Evolutionary conservation across 35 echinoderm and acorn worm genomes (phyloP).

Genomic region (Stichopus chloronotus): DNA sequence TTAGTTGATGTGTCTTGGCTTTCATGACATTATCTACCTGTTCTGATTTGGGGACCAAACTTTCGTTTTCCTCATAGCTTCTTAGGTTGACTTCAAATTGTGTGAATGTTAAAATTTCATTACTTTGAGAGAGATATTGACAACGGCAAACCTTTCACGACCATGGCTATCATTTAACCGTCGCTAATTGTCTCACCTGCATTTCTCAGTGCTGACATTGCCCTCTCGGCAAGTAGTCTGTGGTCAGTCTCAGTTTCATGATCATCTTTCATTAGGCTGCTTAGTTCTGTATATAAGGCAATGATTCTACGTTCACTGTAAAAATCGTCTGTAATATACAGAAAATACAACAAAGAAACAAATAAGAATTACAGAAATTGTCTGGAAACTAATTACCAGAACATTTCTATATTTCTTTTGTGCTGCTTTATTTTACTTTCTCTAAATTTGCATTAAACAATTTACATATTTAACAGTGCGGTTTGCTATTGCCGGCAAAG

Average conservation of each 20-base stretch:
- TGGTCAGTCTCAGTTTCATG: conserved; percentile 51
- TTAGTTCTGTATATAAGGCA: conserved; percentile 43
- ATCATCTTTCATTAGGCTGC: background rate
- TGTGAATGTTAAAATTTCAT: conserved; percentile 19
- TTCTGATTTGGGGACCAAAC: background rate
- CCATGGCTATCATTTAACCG: conserved; percentile 59
- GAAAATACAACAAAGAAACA: no score
- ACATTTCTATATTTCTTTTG: no score
- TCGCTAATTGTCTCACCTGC: conserved; percentile 45
- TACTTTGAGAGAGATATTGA: conserved; percentile 47
- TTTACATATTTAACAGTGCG: no score
- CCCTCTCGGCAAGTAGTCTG: background rate
- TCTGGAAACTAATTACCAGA: no score
- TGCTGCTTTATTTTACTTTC: no score
- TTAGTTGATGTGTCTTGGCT: background rate
- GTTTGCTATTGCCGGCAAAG: background rate
- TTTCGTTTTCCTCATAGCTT: conserved; percentile 57
- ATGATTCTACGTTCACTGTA: no score
- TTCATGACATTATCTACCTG: conserved; percentile 54
- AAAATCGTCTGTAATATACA: no score
- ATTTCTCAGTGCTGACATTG: background rate
- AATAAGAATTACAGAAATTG: no score
- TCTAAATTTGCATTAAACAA: no score
- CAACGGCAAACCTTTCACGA: conserved; percentile 54
- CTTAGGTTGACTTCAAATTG: conserved; percentile 49